These are phyloP conservation scores for Charaxes varanes DNA, from an alignment of 1,140 invertebrate genomes.

Conservation along the genomic window DNA sequence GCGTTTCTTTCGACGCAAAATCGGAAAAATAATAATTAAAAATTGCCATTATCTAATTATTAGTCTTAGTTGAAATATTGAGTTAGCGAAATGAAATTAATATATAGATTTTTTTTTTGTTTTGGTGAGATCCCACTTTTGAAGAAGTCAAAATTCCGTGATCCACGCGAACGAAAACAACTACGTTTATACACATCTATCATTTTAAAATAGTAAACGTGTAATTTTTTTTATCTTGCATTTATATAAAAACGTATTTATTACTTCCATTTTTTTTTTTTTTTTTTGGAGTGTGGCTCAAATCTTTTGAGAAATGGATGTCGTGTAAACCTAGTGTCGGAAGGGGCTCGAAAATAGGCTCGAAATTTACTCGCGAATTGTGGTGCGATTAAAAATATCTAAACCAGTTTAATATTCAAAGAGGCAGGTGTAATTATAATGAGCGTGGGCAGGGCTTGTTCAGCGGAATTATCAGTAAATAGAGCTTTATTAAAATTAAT, in stretches of 20 bases:
- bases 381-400: background rate
- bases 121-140: constrained; percentile 20
- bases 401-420: constrained; percentile 8
- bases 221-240: background rate
- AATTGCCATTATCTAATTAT: constrained; percentile 16
- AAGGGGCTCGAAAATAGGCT: constrained; percentile 2
- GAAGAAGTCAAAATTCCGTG: constrained; percentile 24
- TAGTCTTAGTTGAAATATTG: constrained; percentile 10
- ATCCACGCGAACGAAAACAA: constrained; percentile 10
- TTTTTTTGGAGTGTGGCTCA: background rate
- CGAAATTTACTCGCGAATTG: background rate
- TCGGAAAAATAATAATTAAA: constrained; percentile 2
- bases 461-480: too few species aligned
- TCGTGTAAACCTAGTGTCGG: constrained; percentile 1
- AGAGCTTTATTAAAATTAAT: too few species aligned
- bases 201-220: background rate
- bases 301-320: too few species aligned
- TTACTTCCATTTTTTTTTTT: constrained; percentile 1
- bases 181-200: constrained; percentile 8
- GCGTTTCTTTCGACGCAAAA: background rate
- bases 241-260: background rate
- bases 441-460: too few species aligned
- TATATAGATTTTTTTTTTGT: constrained; percentile 1
- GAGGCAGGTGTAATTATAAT: constrained; percentile 6
- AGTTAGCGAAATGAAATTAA: constrained; percentile 7